phyloP scores from a whole-genome alignment of 2,113 vertebrate species.

The Buteo buteo region DNA sequence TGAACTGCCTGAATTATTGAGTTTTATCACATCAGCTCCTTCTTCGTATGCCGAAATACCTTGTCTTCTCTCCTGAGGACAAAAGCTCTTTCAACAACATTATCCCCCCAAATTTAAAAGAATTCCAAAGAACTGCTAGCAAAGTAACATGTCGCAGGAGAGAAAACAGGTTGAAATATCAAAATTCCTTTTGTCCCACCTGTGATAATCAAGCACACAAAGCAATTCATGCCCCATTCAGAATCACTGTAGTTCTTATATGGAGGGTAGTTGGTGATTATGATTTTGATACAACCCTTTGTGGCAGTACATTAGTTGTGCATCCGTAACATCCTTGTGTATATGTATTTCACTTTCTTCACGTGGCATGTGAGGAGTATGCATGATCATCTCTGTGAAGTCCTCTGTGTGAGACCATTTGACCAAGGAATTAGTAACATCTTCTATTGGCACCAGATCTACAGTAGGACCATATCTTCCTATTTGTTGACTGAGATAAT shows the following conservation, averaged over 20 bases:
- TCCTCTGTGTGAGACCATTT: background rate
- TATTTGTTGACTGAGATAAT: background rate
- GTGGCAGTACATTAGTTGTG: no score
- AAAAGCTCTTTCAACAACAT: background rate
- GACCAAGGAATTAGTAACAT: rapidly evolving
- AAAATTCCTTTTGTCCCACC: background rate
- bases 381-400: background rate
- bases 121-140: background rate
- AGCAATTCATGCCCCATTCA: background rate
- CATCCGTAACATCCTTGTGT: no score
- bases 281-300: background rate
- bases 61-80: background rate
- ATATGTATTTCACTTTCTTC: background rate
- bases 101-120: background rate
- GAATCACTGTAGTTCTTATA: background rate
- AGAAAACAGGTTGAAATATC: background rate
- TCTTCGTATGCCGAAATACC: background rate
- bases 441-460: background rate
- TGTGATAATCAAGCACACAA: background rate
- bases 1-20: background rate
- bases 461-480: background rate
- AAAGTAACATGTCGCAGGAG: background rate
- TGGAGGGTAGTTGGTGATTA: background rate
- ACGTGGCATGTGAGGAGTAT: rapidly evolving
- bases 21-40: background rate